Base-by-base conservation (phyloP, 2,113 vertebrate genomes). In the Mastomys coucha region DNA sequence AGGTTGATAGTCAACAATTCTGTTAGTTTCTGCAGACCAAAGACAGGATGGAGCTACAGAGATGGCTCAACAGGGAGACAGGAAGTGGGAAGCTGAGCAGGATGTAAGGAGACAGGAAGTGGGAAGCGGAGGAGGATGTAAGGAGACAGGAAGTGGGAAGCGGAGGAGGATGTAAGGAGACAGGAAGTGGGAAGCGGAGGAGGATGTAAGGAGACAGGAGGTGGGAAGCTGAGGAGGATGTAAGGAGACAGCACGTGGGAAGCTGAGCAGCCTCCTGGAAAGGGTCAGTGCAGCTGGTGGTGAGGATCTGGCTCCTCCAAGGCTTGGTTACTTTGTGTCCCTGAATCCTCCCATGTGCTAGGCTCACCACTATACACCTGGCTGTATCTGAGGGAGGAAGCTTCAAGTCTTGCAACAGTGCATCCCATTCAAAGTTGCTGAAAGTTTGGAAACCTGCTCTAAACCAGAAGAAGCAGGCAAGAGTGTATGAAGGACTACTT, bases 141-240 rank as follows among this genome's bases (percentile, higher is more conserved):
- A 1, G 1, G 39, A 56, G 24, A 75, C 12, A 17, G 0, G 39
- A 80, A 86, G 39, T 0, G 1, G 13, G 36, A 45, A 13, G 5
- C 3, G 0, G 1, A n/a, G 36, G 42, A n/a, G 39, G 20, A 70
- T n/a, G 0, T 1, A 24, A 0, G 1, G 13, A 72, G 16, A 70
- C 13, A 17, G 1, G 42, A 80, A 86, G 39, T 0, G 1, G 14
- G 36, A 49, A 14, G 8, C 3, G 0, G 2, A 42, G 39, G 24
- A 33, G 42, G 22, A 58, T 45, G 0, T 1, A 26, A 0, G 0
- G 45, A 42, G 17, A 72, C 7, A 22, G 1, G 51, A 81, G 82
- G 36, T 0, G 1, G 24, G n/a, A 42, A 11, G 5, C 4, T 0
- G 0, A 1, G 19, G 0, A 2, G 31, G 63, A 28, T 28, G 63